A percentile compares a stretch with the other conserved stretches of the same genome.
Evolutionary conservation across 2,797 vertebrate species (phyloP).

Genomic region (Synaphobranchus kaupii): DNA sequence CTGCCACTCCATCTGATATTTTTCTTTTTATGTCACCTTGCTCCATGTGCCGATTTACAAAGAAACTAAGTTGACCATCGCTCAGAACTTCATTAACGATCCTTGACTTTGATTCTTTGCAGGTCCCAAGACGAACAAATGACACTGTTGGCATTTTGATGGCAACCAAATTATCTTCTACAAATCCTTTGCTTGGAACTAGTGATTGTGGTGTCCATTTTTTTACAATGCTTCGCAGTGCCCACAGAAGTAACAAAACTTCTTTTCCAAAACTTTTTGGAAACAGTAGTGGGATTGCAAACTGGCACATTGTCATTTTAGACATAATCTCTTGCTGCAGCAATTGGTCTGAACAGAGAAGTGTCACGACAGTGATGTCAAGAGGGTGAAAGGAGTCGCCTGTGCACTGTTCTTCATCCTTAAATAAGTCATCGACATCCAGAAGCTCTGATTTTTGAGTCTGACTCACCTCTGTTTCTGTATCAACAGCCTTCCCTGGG

Average conservation of each 20-base stretch:
- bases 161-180: conserved; percentile 61
- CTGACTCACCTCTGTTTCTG: not conserved
- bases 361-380: conserved; percentile 43
- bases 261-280: conserved; percentile 47
- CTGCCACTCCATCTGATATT: conserved; percentile 62
- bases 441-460: not conserved
- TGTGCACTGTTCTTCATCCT: conserved; percentile 13
- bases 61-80: conserved; percentile 54
- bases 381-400: conserved; percentile 35
- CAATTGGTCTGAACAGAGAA: conserved; percentile 48
- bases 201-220: conserved; percentile 61
- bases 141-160: conserved; percentile 47
- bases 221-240: conserved; percentile 68
- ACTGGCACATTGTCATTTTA: conserved; percentile 72
- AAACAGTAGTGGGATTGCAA: conserved; percentile 67
- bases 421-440: conserved; percentile 11
- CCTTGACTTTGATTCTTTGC: conserved; percentile 69
- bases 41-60: conserved; percentile 64
- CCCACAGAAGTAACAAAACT: conserved; percentile 70
- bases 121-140: conserved; percentile 56
- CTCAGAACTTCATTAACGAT: conserved; percentile 68
- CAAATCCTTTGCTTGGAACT: conserved; percentile 45
- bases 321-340: conserved; percentile 61
- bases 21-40: conserved; percentile 46
- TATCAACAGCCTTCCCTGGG: not conserved